A percentile compares a stretch with the other conserved stretches of the same genome.
These are phyloP conservation scores for Calliphora vomitoria DNA, from an alignment of 2,888 invertebrate species.

Conservation along the genomic window DNA sequence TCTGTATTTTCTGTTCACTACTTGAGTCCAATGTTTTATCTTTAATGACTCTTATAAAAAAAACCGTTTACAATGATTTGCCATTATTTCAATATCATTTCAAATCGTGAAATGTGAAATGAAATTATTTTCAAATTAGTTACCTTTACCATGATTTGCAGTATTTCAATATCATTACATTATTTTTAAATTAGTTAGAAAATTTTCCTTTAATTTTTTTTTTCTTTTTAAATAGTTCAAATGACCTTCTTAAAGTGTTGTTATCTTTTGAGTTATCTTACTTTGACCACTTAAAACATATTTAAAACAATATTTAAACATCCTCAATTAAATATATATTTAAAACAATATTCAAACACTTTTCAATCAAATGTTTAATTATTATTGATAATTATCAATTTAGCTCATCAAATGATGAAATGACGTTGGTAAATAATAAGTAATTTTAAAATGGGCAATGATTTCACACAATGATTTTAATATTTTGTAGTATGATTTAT, in stretches of 20 bases:
- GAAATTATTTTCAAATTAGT: too few relatives aligned
- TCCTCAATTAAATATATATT: neutral
- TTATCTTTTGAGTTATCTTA: neutral
- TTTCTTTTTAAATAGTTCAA: neutral
- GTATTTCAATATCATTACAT: neutral
- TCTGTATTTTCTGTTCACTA: too few relatives aligned
- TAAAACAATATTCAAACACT: neutral
- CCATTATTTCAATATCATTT: too few relatives aligned
- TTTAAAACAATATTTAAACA: neutral
- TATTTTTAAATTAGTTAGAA: neutral
- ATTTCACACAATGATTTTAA: neutral
- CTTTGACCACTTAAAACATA: neutral
- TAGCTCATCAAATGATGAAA: neutral
- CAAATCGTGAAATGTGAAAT: too few relatives aligned
- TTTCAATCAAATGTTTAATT: neutral
- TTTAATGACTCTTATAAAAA: too few relatives aligned
- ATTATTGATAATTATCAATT: constrained; percentile 1
- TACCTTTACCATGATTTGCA: too few relatives aligned
- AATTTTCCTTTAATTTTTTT: neutral
- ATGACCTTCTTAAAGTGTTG: neutral
- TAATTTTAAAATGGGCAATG: neutral
- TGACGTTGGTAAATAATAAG: neutral
- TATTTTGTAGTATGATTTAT: neutral
- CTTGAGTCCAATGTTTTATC: too few relatives aligned
- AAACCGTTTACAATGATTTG: too few relatives aligned